Conservation (phyloP, 2,113 vertebrate genomes). For the Lophura nycthemera region DNA sequence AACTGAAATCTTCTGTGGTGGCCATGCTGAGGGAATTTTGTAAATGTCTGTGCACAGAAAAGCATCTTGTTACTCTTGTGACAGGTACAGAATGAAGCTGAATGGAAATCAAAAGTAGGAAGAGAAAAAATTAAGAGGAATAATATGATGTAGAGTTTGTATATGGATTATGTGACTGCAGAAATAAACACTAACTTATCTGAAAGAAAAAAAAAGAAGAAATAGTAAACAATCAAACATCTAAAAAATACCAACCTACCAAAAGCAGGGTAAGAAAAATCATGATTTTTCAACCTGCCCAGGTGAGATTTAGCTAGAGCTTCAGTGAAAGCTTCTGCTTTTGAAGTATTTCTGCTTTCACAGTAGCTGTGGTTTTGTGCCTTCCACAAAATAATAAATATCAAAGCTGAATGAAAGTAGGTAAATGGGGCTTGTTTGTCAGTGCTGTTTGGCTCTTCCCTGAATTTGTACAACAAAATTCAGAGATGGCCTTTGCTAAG, state of each 20-base stretch:
- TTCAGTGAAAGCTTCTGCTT: background rate
- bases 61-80: constrained; percentile 25
- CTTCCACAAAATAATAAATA: background rate
- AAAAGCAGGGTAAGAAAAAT: background rate
- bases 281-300: background rate
- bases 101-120: background rate
- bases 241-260: background rate
- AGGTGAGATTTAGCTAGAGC: background rate
- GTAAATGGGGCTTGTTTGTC: background rate
- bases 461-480: background rate
- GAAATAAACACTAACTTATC: background rate
- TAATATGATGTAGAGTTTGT: background rate
- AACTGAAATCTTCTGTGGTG: constrained; percentile 17
- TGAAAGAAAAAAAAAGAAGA: background rate
- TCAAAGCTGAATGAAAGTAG: background rate
- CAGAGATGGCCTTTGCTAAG: background rate
- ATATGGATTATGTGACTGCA: background rate
- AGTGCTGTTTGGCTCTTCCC: background rate
- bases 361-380: background rate
- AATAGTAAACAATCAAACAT: background rate
- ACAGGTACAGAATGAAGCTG: constrained; percentile 37
- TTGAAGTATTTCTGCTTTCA: background rate
- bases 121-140: background rate
- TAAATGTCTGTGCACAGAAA: constrained; percentile 3
- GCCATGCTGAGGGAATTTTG: constrained; percentile 30